These are phyloP conservation scores for Danionella dracula DNA, from an alignment of 2,797 vertebrate species.

Conservation along the genomic window DNA sequence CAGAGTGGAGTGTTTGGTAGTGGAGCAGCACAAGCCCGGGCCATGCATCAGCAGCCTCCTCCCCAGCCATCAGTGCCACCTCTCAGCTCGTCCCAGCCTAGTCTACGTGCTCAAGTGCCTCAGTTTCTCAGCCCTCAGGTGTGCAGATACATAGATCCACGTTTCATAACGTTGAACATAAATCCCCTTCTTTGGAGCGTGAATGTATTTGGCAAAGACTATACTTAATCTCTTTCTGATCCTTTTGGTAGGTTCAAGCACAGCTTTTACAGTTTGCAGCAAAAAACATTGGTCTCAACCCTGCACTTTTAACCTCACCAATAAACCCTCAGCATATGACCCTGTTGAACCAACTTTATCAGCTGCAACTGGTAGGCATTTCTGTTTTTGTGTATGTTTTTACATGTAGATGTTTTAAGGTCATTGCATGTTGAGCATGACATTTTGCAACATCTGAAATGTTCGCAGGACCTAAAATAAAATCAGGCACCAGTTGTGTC, in stretches of 20 bases:
- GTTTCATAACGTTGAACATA: too few relatives aligned
- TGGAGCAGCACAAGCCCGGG: slow-evolving; percentile 96
- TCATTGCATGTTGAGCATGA: too few relatives aligned
- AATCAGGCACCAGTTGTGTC: too few relatives aligned
- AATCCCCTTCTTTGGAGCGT: too few relatives aligned
- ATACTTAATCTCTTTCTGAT: not conserved
- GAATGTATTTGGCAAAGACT: too few relatives aligned
- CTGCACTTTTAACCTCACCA: slow-evolving; percentile 99
- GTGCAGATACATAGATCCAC: slow-evolving; percentile 27
- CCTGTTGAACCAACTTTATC: slow-evolving; percentile 99
- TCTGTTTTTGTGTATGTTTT: not conserved
- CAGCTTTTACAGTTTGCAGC: slow-evolving; percentile 99
- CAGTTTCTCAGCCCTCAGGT: slow-evolving; percentile 99
- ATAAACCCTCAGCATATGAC: slow-evolving; percentile 99
- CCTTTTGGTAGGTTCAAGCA: slow-evolving; percentile 90
- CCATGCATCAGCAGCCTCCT: slow-evolving; percentile 79
- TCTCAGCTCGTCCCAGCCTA: slow-evolving; percentile 99
- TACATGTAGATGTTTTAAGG: too few relatives aligned
- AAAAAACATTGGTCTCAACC: slow-evolving; percentile 99
- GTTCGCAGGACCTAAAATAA: too few relatives aligned
- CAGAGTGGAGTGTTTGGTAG: slow-evolving; percentile 97
- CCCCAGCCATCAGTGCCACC: slow-evolving; percentile 91
- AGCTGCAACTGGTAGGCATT: slow-evolving; percentile 95
- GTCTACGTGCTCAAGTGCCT: slow-evolving; percentile 99
- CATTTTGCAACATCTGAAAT: too few relatives aligned